Base-by-base conservation (phyloP, 2,888 invertebrate genomes). In the Hydroisotoma schaefferi region DNA sequence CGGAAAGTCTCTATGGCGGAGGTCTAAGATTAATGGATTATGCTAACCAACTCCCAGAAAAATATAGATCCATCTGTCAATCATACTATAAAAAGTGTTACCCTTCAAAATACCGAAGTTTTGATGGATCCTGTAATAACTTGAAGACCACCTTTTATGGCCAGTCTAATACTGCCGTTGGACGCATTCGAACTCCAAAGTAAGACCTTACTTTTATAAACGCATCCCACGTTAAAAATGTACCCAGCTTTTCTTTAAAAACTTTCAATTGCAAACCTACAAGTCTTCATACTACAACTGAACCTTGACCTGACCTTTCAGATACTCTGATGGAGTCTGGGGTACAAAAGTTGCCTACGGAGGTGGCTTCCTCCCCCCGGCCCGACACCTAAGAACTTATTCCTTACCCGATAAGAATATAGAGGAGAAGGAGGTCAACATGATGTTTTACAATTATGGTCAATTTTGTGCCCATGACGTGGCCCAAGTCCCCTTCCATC, bases 71-170 rank as follows among this genome's bases (percentile, higher is more conserved):
- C 8, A 27, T 69, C 27, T 72, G 72, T 40, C 51, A 57, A 26
- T 63, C 48, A 51, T 63, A 67, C 29, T 46, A 59, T 38, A 54
- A 64, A 40, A 65, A 65, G 46, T 72, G 72, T 59, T 53, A 57
- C 46, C 67, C 65, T 27, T 65, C 70, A 23, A 69, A 66, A 46
- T 72, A 70, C 58, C 46, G 70, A 22, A 64, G 47, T 33, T 55
- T 67, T 43, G 72, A 72, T 28, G 72, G 72, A 27, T 65, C 68
- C 5, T 72, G 72, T 43, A 72, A 72, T 37, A 72, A 72, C 52
- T 46, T 72, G 8, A 61, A 59, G 43, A 51, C 63, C 57, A 63
- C 70, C 8, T 64, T 51, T 25, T 63, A 65, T 55, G 72, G 72
- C 49, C 63, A 60, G 27, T 56, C 68, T 12, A 53, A 56, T 28